Base-by-base conservation (phyloP, 1,140 invertebrate genomes). In the Drosophila pseudoobscura region DNA sequence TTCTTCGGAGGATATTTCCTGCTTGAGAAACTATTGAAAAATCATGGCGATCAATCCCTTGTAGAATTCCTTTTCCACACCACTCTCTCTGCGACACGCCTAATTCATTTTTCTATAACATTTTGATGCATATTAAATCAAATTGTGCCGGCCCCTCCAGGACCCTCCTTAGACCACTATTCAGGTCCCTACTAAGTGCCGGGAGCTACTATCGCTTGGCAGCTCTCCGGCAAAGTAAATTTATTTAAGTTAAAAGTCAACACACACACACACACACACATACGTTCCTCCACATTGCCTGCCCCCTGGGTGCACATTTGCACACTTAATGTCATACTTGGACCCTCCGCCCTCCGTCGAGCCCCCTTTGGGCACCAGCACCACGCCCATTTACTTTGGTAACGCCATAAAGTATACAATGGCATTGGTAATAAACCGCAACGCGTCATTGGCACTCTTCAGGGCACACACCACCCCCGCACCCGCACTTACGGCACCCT, bases 381-480 rank as follows among this genome's bases (percentile, higher is more conserved):
- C 58, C 74, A 73, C 71, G 69, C 69, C 76, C 74, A 73, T 77
- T 77, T 79, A 77, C 76, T 79, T 79, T 70, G 60, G 75, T 65
- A 78, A 62, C 75, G 66, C 65, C 75, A 74, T 80, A 78, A 80
- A 80, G 78, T 78, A 80, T 80, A 78, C 75, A 80, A 80, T 80
- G 62, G 65, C 70, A 80, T 78, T 80, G 71, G 78, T 78, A 78
- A 80, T 80, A 80, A 78, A 78, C 78, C 78, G 78, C 78, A 80
- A 75, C 78, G 75, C 78, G 71, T 80, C 78, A 80, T 78, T 80
- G 78, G 57, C 78, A 72, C 44, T 51, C 46, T 41, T 39, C n/a
- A 24, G 35, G 5, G 6, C 31, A 29, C 29, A 29, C 29, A 29
- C 29, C 7, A 8, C 6, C 31, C 15, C 2, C 5, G 1, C 11